Base-by-base conservation (phyloP, 2,113 vertebrate species). In the Opisthocomus hoazin region DNA sequence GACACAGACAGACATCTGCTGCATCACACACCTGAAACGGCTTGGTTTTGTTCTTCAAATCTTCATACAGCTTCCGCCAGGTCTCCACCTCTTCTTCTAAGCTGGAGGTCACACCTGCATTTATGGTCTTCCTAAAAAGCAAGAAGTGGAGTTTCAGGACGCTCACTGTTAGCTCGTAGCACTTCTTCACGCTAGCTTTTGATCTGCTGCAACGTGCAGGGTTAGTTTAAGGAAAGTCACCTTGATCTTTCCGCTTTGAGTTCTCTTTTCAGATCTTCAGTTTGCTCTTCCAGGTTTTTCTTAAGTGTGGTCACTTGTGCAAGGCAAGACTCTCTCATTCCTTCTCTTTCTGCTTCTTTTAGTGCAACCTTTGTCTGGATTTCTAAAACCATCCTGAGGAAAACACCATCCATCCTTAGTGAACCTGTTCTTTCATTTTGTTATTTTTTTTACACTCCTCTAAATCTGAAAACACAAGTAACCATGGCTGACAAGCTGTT, bases 11-110 rank as follows among this genome's bases (percentile, higher is more conserved):
- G 83, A n/a, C 11, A 64, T 3, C 29, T 19, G 45, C 18, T 86
- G 46, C 36, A 11, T 5, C 69, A 97, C 98, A 94, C 69, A 99
- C 99, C 99, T 99, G 98, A 93, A 99, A 99, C 73, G 99, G 99
- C 54, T 98, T 98, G 11, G 99, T 98, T 98, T 99, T 99, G 32
- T 98, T 97, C 90, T 98, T 97, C 3, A 99, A 97, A 8, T 99
- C 98, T 94, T 99, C 98, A 75, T 99, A 99, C 10, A 98, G 97
- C 24, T 94, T 96, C 95, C 90, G 98, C 99, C 99, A 99, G 53
- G 95, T 98, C 76, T 97, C 87, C 27, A 95, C 87, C 89, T 98
- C 97, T 66, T 97, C 85, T 61, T 84, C 89, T 64, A 98, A 95
- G 36, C 95, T 86, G n/a, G 84, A 80, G 13, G 63, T 68, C 45